These are phyloP conservation scores for Chymomyza costata DNA, from an alignment of 1,140 invertebrate species.

Conservation along the genomic window DNA sequence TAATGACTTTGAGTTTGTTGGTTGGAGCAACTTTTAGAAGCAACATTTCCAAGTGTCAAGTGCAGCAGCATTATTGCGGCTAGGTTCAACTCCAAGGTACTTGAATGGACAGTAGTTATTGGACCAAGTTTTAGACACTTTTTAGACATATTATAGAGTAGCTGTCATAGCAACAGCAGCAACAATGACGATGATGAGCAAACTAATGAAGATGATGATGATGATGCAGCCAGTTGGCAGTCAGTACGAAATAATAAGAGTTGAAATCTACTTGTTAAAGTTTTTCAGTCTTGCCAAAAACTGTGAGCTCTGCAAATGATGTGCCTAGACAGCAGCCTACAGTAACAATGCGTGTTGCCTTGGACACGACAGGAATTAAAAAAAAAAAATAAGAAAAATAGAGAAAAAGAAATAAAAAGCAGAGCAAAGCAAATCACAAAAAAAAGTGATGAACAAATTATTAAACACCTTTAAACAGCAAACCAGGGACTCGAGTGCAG, in stretches of 20 bases:
- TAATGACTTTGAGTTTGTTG: no score
- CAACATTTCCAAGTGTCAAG: no score
- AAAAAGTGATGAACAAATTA: neutral
- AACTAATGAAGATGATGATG: neutral
- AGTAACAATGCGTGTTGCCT: no score
- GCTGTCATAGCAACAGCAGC: neutral
- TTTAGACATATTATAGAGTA: neutral
- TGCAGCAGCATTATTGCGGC: no score
- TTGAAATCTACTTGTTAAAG: constrained; percentile 1
- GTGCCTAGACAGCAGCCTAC: no score
- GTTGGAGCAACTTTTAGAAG: no score
- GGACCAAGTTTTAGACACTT: neutral
- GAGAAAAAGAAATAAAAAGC: neutral
- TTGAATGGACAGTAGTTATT: neutral
- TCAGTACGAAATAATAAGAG: neutral
- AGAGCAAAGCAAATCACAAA: neutral
- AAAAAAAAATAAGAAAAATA: neutral
- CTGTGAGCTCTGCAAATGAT: no score
- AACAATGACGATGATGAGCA: neutral
- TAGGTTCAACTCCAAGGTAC: no score
- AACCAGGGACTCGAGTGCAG: constrained; percentile 7
- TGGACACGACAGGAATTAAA: no score
- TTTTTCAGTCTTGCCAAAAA: neutral
- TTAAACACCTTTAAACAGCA: neutral
- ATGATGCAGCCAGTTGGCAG: neutral